Conservation (phyloP, 2,888 invertebrate genomes). For the Dioctria linearis region DNA sequence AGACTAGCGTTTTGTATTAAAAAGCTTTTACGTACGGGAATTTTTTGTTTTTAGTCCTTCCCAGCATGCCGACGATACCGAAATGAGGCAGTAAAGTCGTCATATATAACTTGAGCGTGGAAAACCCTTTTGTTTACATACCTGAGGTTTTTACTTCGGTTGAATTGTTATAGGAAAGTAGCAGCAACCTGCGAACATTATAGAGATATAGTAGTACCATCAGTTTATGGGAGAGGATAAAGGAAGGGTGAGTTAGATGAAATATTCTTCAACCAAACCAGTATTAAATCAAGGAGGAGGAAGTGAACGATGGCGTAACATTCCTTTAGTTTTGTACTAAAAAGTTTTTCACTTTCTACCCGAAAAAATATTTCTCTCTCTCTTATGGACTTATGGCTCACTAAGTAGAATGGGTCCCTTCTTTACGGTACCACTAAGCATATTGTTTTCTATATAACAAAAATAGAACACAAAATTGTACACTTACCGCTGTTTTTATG, state of each 20-base stretch:
- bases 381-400: background rate
- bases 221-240: too few relatives aligned
- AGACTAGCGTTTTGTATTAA: background rate
- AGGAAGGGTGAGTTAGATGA: background rate
- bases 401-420: background rate
- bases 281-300: background rate
- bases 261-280: too few relatives aligned
- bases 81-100: background rate
- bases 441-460: too few relatives aligned
- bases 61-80: background rate
- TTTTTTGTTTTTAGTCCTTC: background rate
- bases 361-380: background rate
- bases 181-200: background rate
- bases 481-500: background rate
- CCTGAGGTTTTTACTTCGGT: background rate
- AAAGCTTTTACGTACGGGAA: background rate
- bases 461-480: background rate
- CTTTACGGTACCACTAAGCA: background rate
- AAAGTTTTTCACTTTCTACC: background rate
- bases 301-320: background rate
- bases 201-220: too few relatives aligned
- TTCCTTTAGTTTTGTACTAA: background rate
- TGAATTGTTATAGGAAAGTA: background rate
- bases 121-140: background rate
- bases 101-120: background rate